Conservation (phyloP, 2,113 vertebrate species). For the Macrotus californicus region DNA sequence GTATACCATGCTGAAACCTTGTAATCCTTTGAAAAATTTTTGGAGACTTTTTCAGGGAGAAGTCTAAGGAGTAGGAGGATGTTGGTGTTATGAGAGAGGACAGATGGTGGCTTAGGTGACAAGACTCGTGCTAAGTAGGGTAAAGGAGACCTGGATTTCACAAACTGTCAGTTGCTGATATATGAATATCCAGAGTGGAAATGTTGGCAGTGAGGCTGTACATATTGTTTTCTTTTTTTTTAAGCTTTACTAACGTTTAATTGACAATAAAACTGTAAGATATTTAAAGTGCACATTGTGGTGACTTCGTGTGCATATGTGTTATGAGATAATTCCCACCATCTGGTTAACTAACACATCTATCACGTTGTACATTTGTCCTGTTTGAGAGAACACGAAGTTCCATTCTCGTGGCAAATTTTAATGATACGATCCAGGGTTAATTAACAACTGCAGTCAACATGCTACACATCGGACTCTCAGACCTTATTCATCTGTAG, state of each 20-base stretch:
- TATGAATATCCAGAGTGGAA: neutral
- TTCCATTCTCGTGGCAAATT: neutral
- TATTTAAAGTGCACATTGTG: neutral
- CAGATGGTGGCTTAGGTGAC: neutral
- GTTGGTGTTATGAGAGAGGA: neutral
- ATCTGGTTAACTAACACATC: neutral
- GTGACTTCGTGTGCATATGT: too few species aligned
- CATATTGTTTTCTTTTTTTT: too few species aligned
- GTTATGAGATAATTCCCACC: neutral
- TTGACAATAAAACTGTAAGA: neutral
- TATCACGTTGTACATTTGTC: neutral
- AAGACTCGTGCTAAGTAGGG: neutral
- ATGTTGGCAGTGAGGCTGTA: accelerated
- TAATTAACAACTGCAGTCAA: neutral
- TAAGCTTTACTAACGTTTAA: neutral
- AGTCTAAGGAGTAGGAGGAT: neutral
- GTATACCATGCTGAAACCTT: neutral
- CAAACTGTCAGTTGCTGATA: neutral
- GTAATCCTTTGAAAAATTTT: neutral
- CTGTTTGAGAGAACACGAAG: neutral
- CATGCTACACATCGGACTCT: too few species aligned
- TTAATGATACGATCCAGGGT: too few species aligned
- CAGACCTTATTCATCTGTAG: too few species aligned
- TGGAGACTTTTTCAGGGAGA: neutral
- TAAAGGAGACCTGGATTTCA: neutral